Evolutionary conservation across 2,888 invertebrate species (phyloP).

Genomic region (Temnothorax unifasciatus): DNA sequence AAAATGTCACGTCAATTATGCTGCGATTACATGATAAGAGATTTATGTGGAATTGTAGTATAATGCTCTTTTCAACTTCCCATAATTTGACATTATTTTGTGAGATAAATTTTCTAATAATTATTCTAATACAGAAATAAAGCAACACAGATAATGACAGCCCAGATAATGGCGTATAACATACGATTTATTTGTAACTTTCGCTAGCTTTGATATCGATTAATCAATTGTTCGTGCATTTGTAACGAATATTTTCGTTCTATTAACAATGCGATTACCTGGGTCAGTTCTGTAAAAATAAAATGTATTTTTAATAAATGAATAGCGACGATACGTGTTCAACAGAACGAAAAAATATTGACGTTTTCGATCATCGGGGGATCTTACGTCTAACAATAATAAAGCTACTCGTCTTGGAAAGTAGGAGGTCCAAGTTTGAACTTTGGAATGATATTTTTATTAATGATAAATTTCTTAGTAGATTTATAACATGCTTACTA

Average conservation of each 20-base stretch:
- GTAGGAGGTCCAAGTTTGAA: too few species aligned
- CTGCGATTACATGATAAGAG: background rate
- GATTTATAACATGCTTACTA: too few species aligned
- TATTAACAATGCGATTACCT: slow-evolving; percentile 7
- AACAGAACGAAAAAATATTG: too few species aligned
- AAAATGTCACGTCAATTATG: background rate
- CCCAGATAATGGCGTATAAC: background rate
- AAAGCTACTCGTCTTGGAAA: too few species aligned
- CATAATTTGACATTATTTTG: background rate
- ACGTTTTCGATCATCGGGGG: too few species aligned
- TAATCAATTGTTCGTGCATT: background rate
- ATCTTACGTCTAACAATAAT: too few species aligned
- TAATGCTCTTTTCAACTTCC: background rate
- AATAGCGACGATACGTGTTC: too few species aligned
- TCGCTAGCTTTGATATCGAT: background rate
- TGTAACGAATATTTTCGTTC: background rate
- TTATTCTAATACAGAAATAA: background rate
- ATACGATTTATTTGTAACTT: background rate
- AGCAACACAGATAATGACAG: background rate
- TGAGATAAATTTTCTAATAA: background rate
- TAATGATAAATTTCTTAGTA: too few species aligned
- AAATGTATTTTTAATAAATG: background rate
- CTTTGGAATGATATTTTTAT: too few species aligned
- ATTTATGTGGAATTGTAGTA: background rate
- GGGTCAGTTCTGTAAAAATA: slow-evolving; percentile 58